These are phyloP conservation scores for Coturnix japonica DNA, from an alignment of 2,113 vertebrate species.

Conservation along the genomic window DNA sequence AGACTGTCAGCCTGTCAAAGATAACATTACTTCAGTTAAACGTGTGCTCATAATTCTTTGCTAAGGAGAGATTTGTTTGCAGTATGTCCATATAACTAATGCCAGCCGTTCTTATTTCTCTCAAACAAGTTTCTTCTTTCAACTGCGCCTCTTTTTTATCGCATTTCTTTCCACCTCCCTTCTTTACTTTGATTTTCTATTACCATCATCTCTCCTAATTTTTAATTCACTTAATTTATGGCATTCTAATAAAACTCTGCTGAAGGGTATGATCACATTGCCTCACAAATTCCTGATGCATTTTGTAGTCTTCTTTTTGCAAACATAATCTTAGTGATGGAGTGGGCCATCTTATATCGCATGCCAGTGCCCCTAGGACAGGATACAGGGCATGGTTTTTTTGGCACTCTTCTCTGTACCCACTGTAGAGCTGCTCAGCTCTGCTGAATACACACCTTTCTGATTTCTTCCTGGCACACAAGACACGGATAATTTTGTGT, in stretches of 20 bases:
- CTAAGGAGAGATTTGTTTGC: background rate
- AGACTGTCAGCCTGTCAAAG: background rate
- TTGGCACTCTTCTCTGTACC: background rate
- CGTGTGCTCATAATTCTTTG: background rate
- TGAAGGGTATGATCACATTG: background rate
- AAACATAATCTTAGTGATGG: background rate
- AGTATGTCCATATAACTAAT: background rate
- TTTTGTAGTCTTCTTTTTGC: background rate
- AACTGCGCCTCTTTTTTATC: background rate
- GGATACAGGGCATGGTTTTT: background rate
- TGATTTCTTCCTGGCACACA: fast-evolving
- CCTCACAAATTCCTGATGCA: background rate
- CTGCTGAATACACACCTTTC: background rate
- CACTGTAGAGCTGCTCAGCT: background rate
- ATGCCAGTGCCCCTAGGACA: background rate
- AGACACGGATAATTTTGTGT: background rate
- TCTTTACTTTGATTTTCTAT: background rate
- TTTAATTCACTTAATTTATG: background rate
- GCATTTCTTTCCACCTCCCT: background rate
- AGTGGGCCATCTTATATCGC: background rate
- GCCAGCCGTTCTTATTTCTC: background rate
- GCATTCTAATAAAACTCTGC: background rate
- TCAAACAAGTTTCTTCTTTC: background rate
- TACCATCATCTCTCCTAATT: background rate
- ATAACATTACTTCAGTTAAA: background rate